Evolutionary conservation across 1,140 invertebrate genomes (phyloP).

Genomic region (Ganaspis sp.): DNA sequence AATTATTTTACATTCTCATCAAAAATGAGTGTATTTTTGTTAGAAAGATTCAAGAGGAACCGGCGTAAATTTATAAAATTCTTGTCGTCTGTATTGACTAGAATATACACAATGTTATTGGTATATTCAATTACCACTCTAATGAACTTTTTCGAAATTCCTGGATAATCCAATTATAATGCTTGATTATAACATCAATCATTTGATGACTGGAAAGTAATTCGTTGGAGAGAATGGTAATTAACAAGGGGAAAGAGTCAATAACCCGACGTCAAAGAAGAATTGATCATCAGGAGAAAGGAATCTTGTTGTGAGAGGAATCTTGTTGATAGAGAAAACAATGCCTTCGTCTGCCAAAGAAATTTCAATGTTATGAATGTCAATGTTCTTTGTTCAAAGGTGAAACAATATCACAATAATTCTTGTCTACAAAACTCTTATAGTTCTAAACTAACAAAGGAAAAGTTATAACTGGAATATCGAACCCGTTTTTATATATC

Average conservation of each 20-base stretch:
- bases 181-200: constrained; percentile 1
- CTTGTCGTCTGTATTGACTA: too few relatives aligned
- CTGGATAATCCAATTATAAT: background rate
- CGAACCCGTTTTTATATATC: constrained; percentile 15
- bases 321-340: background rate
- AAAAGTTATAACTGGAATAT: background rate
- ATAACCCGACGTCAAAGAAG: constrained; percentile 8
- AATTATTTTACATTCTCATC: too few relatives aligned
- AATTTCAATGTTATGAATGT: constrained; percentile 1
- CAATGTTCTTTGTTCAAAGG: constrained; percentile 12
- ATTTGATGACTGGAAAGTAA: constrained; percentile 4
- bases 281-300: background rate
- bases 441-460: too few relatives aligned
- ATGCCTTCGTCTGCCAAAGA: background rate
- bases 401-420: background rate
- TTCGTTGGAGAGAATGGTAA: background rate
- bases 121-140: background rate
- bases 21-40: too few relatives aligned
- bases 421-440: too few relatives aligned
- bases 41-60: too few relatives aligned
- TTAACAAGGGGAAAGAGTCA: constrained; percentile 18
- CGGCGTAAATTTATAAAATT: too few relatives aligned
- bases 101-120: too few relatives aligned
- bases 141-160: background rate
- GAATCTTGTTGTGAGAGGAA: background rate